Conservation (phyloP, 1,140 invertebrate genomes). For the Aphis craccivora region DNA sequence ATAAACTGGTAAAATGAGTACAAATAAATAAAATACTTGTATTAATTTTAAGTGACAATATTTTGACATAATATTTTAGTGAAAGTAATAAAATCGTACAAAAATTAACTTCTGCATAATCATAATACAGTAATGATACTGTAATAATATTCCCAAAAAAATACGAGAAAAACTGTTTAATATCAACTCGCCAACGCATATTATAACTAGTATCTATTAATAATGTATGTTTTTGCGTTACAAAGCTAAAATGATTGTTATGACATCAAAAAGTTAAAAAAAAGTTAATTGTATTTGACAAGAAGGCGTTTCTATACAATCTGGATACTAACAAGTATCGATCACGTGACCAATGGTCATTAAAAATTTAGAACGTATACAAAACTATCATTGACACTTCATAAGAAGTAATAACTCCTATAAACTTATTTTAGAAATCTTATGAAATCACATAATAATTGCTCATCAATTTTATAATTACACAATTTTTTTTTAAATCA, state of each 20-base stretch:
- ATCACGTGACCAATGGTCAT: slow-evolving; percentile 22
- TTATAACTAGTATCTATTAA: not conserved
- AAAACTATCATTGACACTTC: not conserved
- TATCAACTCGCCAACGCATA: not conserved
- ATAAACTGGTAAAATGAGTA: not conserved
- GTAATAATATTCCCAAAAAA: not conserved
- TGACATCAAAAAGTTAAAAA: not conserved
- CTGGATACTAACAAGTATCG: not conserved
- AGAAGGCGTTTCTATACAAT: slow-evolving; percentile 7
- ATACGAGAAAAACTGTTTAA: not conserved
- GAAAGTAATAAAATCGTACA: not conserved
- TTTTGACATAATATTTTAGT: not conserved
- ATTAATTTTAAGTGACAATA: not conserved
- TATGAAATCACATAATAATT: not conserved
- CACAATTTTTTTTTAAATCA: not conserved
- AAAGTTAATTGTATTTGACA: slow-evolving; percentile 44
- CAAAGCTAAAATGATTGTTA: slow-evolving; percentile 7
- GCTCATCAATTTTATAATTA: not conserved
- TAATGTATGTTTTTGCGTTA: not conserved
- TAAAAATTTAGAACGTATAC: not conserved
- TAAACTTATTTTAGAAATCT: not conserved
- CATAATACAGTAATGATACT: not conserved
- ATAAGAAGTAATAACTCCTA: not conserved
- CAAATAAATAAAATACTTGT: not conserved
- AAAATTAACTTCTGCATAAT: not conserved